Evolutionary conservation across 1,140 invertebrate genomes (phyloP), one percentile per base, ranked within the genome.

Genomic region (Lasioglossum baleicum): DNA sequence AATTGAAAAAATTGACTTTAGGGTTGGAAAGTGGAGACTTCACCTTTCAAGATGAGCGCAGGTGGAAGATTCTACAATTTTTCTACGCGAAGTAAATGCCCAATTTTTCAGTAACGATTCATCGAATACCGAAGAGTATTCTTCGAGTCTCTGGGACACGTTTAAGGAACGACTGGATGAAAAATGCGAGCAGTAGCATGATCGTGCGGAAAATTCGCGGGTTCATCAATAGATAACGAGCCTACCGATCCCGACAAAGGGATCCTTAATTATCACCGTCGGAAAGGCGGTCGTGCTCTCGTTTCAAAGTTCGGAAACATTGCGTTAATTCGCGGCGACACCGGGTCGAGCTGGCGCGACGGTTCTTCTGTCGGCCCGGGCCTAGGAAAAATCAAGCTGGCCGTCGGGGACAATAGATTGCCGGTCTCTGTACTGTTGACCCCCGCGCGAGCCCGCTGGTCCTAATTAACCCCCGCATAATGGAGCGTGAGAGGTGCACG

Each of bases 391-490:
- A 56, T 56, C 15, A 7, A 66, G 5, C 20, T 0, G 20, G 11
- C 8, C 8, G 20, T 42, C 11, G n/a, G 13, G 75, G 83, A 89
- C 83, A 87, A 88, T 88, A 90, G 78, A 87, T 89, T 78, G 87
- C 83, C 86, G 74, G 48, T 75, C 8, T 75, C 8, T 42, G 26
- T n/a, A 7, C 83, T 75, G 84, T 81, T 85, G 81, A 86, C 85
- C 84, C 72, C 7, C 44, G 20, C 31, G 22, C 40, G 44, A 13
- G 5, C 61, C 66, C 56, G 44, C 64, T 73, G 84, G 75, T 81
- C 85, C 87, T 91, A 91, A 92, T 92, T 92, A 92, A 90, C 87
- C 87, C 80, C 83, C 83, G 86, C 87, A 90, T 90, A 87, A 86
- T 88, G 87, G 86, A 82, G 84, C 83, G 72, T 83, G 80, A 84